These are phyloP conservation scores for Rhagologus leucostigma DNA, from an alignment of 2,113 vertebrate genomes.

Conservation along the genomic window DNA sequence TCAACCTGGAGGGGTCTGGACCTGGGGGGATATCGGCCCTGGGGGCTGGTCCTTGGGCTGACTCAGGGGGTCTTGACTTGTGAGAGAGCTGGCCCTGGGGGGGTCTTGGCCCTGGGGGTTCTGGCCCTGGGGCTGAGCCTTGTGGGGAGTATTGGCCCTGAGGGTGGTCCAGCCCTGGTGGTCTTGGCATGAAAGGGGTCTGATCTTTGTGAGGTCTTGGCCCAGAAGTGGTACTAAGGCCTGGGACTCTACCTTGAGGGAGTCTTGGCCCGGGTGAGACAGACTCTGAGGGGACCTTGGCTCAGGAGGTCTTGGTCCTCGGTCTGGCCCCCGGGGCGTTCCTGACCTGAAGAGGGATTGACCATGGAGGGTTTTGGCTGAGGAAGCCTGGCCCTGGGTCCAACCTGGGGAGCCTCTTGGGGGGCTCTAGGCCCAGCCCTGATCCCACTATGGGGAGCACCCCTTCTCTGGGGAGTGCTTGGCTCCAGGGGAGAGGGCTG, in stretches of 20 bases:
- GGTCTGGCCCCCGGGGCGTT: not conserved
- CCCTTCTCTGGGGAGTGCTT: not conserved
- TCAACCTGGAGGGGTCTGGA: not conserved
- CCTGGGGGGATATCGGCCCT: not conserved
- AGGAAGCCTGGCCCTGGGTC: not conserved
- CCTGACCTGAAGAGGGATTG: not conserved
- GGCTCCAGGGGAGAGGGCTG: not conserved
- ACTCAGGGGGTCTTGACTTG: not conserved
- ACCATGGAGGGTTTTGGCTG: too few relatives aligned
- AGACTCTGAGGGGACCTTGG: too few relatives aligned
- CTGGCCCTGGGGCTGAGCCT: not conserved
- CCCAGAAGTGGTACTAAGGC: not conserved
- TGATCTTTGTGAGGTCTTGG: not conserved
- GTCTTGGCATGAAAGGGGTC: not conserved
- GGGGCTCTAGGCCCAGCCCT: not conserved
- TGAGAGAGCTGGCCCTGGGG: not conserved
- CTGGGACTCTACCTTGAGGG: not conserved
- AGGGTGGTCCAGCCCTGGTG: not conserved
- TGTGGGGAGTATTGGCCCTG: not conserved
- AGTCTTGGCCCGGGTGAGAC: too few relatives aligned
- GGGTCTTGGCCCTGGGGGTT: not conserved
- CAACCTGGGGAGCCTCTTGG: not conserved
- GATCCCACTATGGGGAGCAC: not conserved
- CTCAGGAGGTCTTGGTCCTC: rapidly evolving
- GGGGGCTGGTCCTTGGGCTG: not conserved